Percentiles rank a stretch among this genome's conserved stretches.
These are phyloP conservation scores for Indicator maculatus DNA, from an alignment of 2,113 vertebrate species.

Conservation along the genomic window DNA sequence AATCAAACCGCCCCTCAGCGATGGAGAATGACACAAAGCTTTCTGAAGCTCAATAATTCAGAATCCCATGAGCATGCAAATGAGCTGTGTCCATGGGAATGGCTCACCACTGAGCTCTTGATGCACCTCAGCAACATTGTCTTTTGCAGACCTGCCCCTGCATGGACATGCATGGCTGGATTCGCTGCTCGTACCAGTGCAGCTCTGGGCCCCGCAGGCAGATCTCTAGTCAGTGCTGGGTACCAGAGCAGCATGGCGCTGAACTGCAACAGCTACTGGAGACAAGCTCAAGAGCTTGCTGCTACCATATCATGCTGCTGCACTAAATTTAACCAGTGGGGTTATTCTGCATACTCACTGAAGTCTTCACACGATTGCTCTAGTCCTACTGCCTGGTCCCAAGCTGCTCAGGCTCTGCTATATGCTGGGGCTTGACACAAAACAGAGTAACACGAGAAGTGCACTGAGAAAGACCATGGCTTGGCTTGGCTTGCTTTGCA, in stretches of 20 bases:
- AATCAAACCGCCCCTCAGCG: background rate
- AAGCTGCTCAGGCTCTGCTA: background rate
- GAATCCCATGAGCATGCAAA: slow-evolving; percentile 40
- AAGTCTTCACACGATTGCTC: background rate
- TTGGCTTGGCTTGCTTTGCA: background rate
- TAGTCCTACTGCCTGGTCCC: background rate
- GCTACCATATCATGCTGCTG: background rate
- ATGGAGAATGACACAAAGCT: background rate
- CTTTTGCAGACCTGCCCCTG: background rate
- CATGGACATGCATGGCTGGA: background rate
- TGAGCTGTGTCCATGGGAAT: background rate
- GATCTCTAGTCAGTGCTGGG: background rate
- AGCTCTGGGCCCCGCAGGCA: background rate
- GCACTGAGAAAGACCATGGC: background rate
- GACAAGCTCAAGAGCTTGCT: background rate
- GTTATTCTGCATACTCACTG: background rate
- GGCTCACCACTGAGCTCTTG: background rate
- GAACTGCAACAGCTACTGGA: background rate
- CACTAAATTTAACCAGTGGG: background rate
- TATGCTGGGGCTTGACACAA: background rate
- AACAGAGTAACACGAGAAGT: background rate
- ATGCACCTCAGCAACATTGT: background rate
- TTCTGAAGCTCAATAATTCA: slow-evolving; percentile 3
- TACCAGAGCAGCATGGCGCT: background rate
- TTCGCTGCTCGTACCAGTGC: background rate